phyloP scores from a whole-genome alignment of 2,797 vertebrate species.

The Sparidentex hasta region DNA sequence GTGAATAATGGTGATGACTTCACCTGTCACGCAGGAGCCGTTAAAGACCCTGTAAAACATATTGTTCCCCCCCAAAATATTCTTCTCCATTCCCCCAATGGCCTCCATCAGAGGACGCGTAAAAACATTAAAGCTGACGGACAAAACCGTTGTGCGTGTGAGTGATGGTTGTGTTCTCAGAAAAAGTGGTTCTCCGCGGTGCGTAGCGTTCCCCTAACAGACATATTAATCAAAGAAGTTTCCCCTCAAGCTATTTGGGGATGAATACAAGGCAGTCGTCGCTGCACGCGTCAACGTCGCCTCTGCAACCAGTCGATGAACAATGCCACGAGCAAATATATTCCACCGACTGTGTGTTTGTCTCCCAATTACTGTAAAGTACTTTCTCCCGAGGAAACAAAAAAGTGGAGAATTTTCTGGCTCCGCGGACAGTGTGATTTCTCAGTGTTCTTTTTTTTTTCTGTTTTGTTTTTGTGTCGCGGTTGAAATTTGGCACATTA shows the following conservation, averaged over 20 bases:
- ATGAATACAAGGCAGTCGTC: slow-evolving; percentile 68
- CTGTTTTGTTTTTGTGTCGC: slow-evolving; percentile 1
- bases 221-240: slow-evolving; percentile 78
- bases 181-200: slow-evolving; percentile 61
- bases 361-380: slow-evolving; percentile 60
- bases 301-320: slow-evolving; percentile 56
- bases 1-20: slow-evolving; percentile 68
- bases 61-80: slow-evolving; percentile 50
- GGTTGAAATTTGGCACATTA: slow-evolving; percentile 65
- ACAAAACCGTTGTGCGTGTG: slow-evolving; percentile 66
- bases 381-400: slow-evolving; percentile 55
- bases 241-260: slow-evolving; percentile 70
- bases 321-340: slow-evolving; percentile 59
- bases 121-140: slow-evolving; percentile 70
- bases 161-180: slow-evolving; percentile 67
- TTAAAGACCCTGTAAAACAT: slow-evolving; percentile 59
- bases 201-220: slow-evolving; percentile 64
- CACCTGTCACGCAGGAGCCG: slow-evolving; percentile 42
- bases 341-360: slow-evolving; percentile 53
- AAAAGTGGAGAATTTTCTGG: slow-evolving; percentile 35
- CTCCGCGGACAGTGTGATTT: slow-evolving; percentile 33
- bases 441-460: slow-evolving; percentile 2
- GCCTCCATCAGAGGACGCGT: slow-evolving; percentile 54
- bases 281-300: slow-evolving; percentile 52
- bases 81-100: slow-evolving; percentile 45